Conservation (phyloP, 2,113 vertebrate species). For the Orthonyx spaldingii region DNA sequence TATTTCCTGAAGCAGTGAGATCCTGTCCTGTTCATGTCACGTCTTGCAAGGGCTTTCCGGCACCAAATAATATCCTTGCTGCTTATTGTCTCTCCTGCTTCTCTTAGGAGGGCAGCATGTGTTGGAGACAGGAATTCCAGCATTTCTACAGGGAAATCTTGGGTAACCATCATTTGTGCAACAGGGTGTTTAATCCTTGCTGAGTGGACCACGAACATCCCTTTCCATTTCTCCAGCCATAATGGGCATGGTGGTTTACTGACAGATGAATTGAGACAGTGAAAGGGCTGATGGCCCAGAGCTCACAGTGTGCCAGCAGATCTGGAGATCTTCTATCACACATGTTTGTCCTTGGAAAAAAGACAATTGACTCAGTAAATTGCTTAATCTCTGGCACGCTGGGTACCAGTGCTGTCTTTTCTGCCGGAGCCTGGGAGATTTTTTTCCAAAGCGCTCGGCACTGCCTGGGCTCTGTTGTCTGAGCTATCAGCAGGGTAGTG, state of each 20-base stretch:
- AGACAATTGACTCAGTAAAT: constrained; percentile 62
- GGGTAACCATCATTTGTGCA: background rate
- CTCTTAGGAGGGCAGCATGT: rapidly evolving
- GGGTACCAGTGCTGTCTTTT: background rate
- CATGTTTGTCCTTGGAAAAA: constrained; percentile 62
- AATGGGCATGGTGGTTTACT: constrained; percentile 23
- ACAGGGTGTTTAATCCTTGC: background rate
- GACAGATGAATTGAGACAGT: constrained; percentile 57
- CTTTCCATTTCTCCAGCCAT: constrained; percentile 8
- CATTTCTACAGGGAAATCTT: background rate
- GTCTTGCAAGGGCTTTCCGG: background rate
- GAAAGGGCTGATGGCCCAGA: constrained; percentile 52
- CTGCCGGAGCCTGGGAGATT: background rate
- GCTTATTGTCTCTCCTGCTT: background rate
- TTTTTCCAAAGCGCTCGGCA: background rate
- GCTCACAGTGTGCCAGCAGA: constrained; percentile 35
- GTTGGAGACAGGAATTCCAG: background rate
- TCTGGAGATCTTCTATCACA: constrained; percentile 55
- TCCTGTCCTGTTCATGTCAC: background rate
- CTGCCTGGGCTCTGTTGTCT: background rate
- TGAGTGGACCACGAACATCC: background rate
- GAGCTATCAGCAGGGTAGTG: background rate
- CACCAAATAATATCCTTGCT: background rate
- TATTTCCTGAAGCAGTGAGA: background rate
- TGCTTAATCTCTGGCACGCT: constrained; percentile 35